These are phyloP conservation scores for Lasioglossum zephyrum DNA, from an alignment of 2,888 invertebrate species.

Conservation along the genomic window DNA sequence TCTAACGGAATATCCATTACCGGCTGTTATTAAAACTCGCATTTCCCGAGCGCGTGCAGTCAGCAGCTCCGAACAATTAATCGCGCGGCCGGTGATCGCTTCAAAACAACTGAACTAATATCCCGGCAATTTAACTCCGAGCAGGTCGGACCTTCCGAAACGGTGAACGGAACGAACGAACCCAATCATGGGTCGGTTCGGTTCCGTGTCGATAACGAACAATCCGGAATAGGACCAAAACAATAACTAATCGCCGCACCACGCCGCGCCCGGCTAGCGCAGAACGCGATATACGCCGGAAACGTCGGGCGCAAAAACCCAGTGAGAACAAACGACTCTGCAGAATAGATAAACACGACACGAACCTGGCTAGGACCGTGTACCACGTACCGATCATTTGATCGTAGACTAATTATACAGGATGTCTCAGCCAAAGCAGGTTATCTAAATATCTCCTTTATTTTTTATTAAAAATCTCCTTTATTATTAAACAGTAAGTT, in stretches of 20 bases:
- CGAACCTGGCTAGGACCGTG: neutral
- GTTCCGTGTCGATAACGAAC: constrained; percentile 2
- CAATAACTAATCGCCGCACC: constrained; percentile 22
- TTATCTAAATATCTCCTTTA: no score
- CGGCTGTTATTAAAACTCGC: neutral
- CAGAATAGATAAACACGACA: neutral
- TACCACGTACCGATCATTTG: neutral
- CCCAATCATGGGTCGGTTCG: constrained; percentile 7
- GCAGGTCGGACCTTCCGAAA: neutral
- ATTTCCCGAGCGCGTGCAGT: neutral
- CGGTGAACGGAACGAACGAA: neutral
- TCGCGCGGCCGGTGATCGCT: constrained; percentile 24
- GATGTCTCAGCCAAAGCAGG: no score
- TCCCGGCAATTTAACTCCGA: neutral
- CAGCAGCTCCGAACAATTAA: constrained; percentile 10
- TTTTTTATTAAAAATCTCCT: no score
- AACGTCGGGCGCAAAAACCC: neutral
- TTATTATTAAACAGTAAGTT: no score
- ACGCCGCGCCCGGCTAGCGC: neutral
- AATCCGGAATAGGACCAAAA: neutral
- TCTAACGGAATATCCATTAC: constrained; percentile 4
- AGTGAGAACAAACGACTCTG: neutral
- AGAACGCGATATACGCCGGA: neutral
- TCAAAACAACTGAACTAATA: constrained; percentile 26
- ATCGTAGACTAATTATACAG: no score